Evolutionary conservation across 2,888 invertebrate species (phyloP).

Genomic region (Stegana nigrithorax): DNA sequence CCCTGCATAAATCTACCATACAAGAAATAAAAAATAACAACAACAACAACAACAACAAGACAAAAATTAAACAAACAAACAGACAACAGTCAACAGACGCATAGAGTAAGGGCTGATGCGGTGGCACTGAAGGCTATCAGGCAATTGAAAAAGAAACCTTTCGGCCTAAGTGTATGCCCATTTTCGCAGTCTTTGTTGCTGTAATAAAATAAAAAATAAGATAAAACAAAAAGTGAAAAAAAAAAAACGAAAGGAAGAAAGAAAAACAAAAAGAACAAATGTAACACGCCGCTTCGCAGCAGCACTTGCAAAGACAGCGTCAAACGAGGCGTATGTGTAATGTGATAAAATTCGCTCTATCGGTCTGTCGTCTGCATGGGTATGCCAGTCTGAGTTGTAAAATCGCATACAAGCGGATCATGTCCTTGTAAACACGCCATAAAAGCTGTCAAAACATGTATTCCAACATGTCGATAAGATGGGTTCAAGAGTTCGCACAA

Average conservation of each 20-base stretch:
- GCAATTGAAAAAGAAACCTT: conserved; percentile 16
- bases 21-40: conserved; percentile 7
- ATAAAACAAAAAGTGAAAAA: not conserved
- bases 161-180: not conserved
- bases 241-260: not conserved
- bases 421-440: conserved; percentile 60
- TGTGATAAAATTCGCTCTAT: conserved; percentile 4
- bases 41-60: not conserved
- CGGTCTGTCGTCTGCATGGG: not conserved
- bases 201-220: not conserved
- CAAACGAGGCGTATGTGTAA: conserved; percentile 42
- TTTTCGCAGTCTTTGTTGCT: not conserved
- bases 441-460: conserved; percentile 60
- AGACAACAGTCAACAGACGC: no score
- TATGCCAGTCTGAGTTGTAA: conserved; percentile 21
- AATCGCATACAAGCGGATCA: conserved; percentile 53
- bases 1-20: no score
- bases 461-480: conserved; percentile 56
- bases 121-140: conserved; percentile 16
- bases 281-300: conserved; percentile 38
- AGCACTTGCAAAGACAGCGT: conserved; percentile 40
- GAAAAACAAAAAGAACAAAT: conserved; percentile 4
- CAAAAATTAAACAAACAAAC: no score
- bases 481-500: conserved; percentile 45
- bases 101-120: no score